Evolutionary conservation across 92 coral and sea anemone genomes (phyloP).

Genomic region (Meandrina meandrites): DNA sequence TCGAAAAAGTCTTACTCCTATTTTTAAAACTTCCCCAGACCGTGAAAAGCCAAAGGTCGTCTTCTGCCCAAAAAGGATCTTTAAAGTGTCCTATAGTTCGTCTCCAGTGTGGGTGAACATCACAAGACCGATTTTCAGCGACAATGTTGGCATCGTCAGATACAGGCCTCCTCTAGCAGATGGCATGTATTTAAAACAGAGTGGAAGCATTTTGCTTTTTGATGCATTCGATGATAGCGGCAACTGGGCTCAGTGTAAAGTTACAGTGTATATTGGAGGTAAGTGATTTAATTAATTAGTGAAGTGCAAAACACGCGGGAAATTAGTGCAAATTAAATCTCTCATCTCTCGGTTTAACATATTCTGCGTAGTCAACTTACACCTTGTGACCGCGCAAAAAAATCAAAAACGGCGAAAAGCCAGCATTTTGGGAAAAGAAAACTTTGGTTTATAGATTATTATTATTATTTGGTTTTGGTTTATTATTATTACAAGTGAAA

Average conservation of each 20-base stretch:
- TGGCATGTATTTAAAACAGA: background rate
- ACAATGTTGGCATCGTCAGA: conserved; percentile 15
- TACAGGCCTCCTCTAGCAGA: background rate
- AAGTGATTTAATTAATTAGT: background rate
- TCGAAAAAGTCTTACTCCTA: no score
- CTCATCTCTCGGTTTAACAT: no score
- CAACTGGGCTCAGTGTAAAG: background rate
- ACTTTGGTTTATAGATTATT: no score
- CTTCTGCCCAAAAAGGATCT: conserved; percentile 17
- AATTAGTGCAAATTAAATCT: no score
- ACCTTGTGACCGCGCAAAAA: no score
- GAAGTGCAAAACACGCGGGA: no score
- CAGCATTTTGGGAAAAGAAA: no score
- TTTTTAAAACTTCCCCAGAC: background rate
- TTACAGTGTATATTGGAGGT: background rate
- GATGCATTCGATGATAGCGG: background rate
- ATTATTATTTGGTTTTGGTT: no score
- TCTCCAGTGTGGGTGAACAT: conserved; percentile 12
- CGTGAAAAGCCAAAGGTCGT: conserved; percentile 15
- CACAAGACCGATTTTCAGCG: conserved; percentile 4
- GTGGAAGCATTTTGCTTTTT: background rate
- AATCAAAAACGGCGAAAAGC: no score
- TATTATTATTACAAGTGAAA: no score
- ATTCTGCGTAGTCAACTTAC: no score
- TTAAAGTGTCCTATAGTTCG: background rate